Percentiles rank a stretch among this genome's conserved stretches.
Evolutionary conservation across 2,797 vertebrate genomes (phyloP).

Genomic region (Clarias laeviceps): DNA sequence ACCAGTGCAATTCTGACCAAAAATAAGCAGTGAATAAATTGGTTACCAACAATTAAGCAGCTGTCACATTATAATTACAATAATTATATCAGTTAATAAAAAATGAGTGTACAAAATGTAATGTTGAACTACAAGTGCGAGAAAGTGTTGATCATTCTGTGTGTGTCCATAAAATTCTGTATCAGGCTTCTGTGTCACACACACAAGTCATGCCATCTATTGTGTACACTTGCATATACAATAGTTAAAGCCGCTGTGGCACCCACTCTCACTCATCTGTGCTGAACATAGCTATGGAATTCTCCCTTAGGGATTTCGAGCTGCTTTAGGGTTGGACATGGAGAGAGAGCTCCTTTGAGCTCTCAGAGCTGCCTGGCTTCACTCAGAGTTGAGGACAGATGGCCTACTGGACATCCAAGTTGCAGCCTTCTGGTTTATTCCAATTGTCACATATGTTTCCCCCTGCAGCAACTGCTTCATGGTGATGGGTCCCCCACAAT

Average conservation of each 20-base stretch:
- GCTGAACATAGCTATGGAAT: conserved; percentile 45
- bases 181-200: not conserved
- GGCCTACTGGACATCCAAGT: conserved; percentile 77
- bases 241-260: conserved; percentile 22
- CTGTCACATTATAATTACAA: not conserved
- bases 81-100: not conserved
- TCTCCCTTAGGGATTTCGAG: conserved; percentile 52
- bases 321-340: conserved; percentile 47
- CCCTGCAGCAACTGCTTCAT: conserved; percentile 74
- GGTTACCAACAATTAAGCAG: not conserved
- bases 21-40: not conserved
- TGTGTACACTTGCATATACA: conserved; percentile 25
- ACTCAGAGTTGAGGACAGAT: conserved; percentile 70
- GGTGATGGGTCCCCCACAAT: conserved; percentile 70
- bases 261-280: conserved; percentile 26
- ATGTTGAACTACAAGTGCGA: not conserved
- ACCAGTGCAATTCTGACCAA: not conserved
- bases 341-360: conserved; percentile 58
- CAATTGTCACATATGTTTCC: conserved; percentile 77
- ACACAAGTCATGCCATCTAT: conserved; percentile 19
- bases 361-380: conserved; percentile 64
- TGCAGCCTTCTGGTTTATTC: conserved; percentile 75
- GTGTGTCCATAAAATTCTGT: not conserved
- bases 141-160: not conserved
- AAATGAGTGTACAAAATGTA: not conserved